These are phyloP conservation scores for Chelonoidis abingdonii DNA, from an alignment of 2,113 vertebrate genomes.

Conservation along the genomic window DNA sequence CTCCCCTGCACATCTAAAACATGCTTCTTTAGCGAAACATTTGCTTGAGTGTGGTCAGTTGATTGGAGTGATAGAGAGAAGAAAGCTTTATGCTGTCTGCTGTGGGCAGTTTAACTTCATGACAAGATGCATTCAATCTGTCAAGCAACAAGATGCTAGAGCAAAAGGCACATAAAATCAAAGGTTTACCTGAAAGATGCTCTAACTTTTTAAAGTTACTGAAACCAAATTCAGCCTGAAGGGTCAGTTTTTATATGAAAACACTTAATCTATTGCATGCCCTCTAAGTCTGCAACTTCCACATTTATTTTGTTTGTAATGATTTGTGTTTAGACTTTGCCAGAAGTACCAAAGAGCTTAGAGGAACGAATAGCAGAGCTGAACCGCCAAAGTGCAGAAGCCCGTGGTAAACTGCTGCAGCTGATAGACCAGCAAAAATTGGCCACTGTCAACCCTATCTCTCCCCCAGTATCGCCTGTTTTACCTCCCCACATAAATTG, in stretches of 20 bases:
- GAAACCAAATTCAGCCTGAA: not conserved
- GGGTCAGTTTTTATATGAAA: not conserved
- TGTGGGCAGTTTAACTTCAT: not conserved
- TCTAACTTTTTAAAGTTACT: not conserved
- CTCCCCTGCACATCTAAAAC: not conserved
- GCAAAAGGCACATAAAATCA: not conserved
- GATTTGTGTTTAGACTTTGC: slow-evolving; percentile 58
- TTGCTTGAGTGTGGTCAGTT: not conserved
- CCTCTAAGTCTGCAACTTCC: not conserved
- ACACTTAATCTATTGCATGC: not conserved
- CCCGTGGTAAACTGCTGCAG: slow-evolving; percentile 86
- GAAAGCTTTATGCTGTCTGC: not conserved
- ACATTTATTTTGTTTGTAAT: slow-evolving; percentile 39
- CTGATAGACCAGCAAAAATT: slow-evolving; percentile 91
- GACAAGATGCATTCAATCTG: not conserved
- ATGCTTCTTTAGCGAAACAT: not conserved
- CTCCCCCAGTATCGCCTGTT: slow-evolving; percentile 77
- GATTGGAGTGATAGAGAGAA: not conserved
- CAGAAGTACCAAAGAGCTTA: slow-evolving; percentile 68
- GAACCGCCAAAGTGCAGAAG: slow-evolving; percentile 90
- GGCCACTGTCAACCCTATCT: slow-evolving; percentile 52
- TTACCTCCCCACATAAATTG: slow-evolving; percentile 62
- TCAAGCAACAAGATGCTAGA: not conserved
- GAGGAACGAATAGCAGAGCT: slow-evolving; percentile 91
- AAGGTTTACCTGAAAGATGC: not conserved